phyloP scores from a whole-genome alignment of 2,113 vertebrate species.

The Oreochromis niloticus region DNA sequence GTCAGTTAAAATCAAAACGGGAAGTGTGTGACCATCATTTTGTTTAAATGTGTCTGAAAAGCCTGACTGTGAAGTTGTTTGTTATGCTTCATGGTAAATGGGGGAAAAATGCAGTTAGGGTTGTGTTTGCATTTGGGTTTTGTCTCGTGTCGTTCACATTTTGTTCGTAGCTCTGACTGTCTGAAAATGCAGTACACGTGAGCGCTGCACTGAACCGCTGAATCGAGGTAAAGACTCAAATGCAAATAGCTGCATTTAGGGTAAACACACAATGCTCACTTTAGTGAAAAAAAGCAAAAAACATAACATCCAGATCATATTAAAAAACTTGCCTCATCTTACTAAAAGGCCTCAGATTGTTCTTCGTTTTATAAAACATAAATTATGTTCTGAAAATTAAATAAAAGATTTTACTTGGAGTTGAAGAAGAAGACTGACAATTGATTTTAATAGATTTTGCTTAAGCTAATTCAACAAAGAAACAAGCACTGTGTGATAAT shows the following conservation, averaged over 20 bases:
- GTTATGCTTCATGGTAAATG: slow-evolving; percentile 16
- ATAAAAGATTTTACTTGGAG: neutral
- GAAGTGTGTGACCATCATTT: slow-evolving; percentile 30
- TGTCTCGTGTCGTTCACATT: neutral
- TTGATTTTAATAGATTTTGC: neutral
- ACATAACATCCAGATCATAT: neutral
- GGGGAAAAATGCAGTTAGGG: neutral
- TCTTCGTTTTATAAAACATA: neutral
- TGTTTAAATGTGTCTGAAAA: slow-evolving; percentile 51
- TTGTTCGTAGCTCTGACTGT: neutral
- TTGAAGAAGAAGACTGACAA: neutral
- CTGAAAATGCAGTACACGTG: neutral
- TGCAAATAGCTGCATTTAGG: neutral
- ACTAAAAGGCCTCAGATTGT: neutral
- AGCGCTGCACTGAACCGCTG: neutral
- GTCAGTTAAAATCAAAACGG: slow-evolving; percentile 60
- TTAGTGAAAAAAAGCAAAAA: neutral
- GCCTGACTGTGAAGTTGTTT: slow-evolving; percentile 39
- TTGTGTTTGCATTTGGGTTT: neutral
- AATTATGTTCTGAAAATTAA: neutral
- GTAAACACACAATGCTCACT: neutral
- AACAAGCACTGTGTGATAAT: neutral
- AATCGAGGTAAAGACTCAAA: neutral
- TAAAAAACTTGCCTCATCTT: neutral
- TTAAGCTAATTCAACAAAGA: neutral